Evolutionary conservation across 2,113 vertebrate species (phyloP).

Genomic region (Balaeniceps rex): DNA sequence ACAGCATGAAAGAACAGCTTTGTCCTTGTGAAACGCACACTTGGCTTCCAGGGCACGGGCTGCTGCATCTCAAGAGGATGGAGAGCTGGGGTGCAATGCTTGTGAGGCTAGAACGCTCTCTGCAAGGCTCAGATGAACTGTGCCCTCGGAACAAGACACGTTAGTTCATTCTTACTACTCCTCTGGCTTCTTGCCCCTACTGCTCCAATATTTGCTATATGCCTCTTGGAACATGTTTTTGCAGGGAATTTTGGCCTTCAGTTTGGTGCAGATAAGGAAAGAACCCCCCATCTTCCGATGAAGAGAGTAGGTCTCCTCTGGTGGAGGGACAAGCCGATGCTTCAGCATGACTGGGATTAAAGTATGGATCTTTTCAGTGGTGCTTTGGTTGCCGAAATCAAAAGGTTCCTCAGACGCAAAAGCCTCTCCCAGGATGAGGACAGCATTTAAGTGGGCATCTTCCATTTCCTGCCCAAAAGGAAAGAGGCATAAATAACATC

Average conservation of each 20-base stretch:
- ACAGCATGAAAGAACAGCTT: background rate
- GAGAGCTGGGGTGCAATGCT: background rate
- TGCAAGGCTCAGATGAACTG: constrained; percentile 3
- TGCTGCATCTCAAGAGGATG: constrained; percentile 23
- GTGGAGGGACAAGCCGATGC: constrained; percentile 90
- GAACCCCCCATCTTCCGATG: constrained; percentile 98
- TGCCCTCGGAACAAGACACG: background rate
- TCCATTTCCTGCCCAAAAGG: constrained; percentile 82
- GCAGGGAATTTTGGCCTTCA: constrained; percentile 86
- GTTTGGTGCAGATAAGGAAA: constrained; percentile 96
- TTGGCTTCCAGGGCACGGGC: constrained; percentile 1
- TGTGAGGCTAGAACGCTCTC: background rate
- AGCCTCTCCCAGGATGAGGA: constrained; percentile 97
- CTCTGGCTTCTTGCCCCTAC: constrained; percentile 49
- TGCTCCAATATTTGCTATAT: constrained; percentile 85
- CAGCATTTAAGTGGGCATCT: constrained; percentile 91
- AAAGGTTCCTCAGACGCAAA: constrained; percentile 86
- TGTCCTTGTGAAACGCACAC: background rate
- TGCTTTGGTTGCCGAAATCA: constrained; percentile 88
- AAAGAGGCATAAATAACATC: background rate
- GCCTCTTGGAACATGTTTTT: constrained; percentile 87
- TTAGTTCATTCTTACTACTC: constrained; percentile 3
- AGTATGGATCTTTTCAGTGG: constrained; percentile 92
- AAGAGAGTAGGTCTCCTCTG: constrained; percentile 95
- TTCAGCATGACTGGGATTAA: constrained; percentile 95